These are phyloP conservation scores for Hymenopus coronatus DNA, from an alignment of 2,888 invertebrate genomes.

Conservation along the genomic window DNA sequence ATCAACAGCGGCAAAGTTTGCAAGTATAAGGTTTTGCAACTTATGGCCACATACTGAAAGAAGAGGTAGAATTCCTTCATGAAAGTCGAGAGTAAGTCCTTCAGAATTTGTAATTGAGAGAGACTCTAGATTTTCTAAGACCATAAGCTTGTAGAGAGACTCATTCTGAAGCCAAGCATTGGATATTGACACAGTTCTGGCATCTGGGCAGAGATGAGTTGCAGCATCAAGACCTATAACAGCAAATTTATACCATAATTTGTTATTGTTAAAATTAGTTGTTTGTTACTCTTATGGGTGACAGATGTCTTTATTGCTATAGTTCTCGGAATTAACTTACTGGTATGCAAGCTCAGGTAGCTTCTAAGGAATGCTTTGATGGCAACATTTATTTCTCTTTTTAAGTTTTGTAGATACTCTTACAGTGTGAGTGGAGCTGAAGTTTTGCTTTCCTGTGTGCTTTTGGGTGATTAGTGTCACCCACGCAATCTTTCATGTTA, in stretches of 20 bases:
- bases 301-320: too few species aligned
- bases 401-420: too few species aligned
- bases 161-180: slow-evolving; percentile 42
- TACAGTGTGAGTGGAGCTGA: too few species aligned
- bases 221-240: slow-evolving; percentile 37
- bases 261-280: too few species aligned
- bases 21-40: slow-evolving; percentile 42
- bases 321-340: too few species aligned
- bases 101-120: slow-evolving; percentile 41
- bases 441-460: too few species aligned
- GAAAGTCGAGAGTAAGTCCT: slow-evolving; percentile 41
- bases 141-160: slow-evolving; percentile 41
- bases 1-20: slow-evolving; percentile 41
- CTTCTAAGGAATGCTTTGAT: too few species aligned
- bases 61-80: slow-evolving; percentile 42
- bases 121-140: slow-evolving; percentile 36
- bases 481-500: too few species aligned
- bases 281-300: too few species aligned
- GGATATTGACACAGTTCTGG: slow-evolving; percentile 38
- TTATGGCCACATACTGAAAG: slow-evolving; percentile 41
- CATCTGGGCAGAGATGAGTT: slow-evolving; percentile 38
- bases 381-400: too few species aligned
- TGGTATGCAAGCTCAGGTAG: too few species aligned
- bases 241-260: not conserved
- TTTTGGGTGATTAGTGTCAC: too few species aligned